Evolutionary conservation across 2,888 invertebrate genomes (phyloP), one percentile per base, ranked within the genome.

Genomic region (Pachycephus smyrnensis): DNA sequence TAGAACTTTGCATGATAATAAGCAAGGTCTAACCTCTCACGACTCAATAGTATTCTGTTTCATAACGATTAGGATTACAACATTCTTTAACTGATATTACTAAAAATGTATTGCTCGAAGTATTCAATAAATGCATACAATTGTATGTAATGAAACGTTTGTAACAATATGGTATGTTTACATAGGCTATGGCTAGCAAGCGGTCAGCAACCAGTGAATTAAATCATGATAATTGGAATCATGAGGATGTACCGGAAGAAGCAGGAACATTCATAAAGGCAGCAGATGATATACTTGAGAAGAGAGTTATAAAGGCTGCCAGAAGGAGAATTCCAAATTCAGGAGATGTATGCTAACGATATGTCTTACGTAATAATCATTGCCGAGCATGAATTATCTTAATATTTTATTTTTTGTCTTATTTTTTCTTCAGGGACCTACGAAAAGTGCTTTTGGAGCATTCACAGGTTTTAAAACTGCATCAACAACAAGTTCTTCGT

Each of bases 191-290:
- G 96, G 93, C 96, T 85, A 90, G 92, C 76, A 98, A 98, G 92
- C 94, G 98, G 82, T 92, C 93, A 84, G 97, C 97, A 37, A 93
- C 95, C 9, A 93, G 93, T 33, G 95, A 97, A 79, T 91, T 98
- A 82, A 97, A 96, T 91, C 96, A 96, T 87, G 95, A 96, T 15
- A 97, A 97, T 90, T 97, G 97, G 97, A 95, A 97, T 89, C 92
- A 94, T 80, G 97, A 96, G 77, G 96, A 96, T 1, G 94, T 94
- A 75, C 92, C 93, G 0, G 96, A 97, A 89, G 95, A 97, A 86
- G 94, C 95, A 83, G 97, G 97, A 12, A 93, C 93, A 68, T 97
- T 97, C 90, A 92, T 93, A 84, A 95, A 95, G 30, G 94, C 95
- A 1, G 81, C 94, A 0, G 94, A 94, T 68, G 95, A 96, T 74